Conservation (phyloP, 2,113 vertebrate species). For the Elephantulus edwardii region DNA sequence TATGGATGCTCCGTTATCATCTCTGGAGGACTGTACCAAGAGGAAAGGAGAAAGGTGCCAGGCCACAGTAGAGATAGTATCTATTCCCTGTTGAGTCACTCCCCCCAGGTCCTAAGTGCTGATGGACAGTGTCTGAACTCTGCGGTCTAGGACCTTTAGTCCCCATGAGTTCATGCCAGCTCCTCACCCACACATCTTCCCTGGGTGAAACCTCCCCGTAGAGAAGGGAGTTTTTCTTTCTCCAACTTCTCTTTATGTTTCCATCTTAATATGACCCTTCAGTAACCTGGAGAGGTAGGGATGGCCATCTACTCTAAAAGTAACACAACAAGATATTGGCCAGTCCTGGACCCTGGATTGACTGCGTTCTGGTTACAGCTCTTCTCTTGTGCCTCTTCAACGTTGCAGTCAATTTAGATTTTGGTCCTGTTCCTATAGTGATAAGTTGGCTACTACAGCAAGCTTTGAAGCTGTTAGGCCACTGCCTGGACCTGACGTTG, state of each 20-base stretch:
- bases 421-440: conserved; percentile 47
- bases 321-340: background rate
- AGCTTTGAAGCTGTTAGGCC: conserved; percentile 58
- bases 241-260: background rate
- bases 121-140: background rate
- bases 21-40: background rate
- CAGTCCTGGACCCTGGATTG: background rate
- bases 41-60: background rate
- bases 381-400: background rate
- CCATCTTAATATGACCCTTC: background rate
- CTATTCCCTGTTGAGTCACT: background rate
- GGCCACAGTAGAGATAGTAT: too few species aligned
- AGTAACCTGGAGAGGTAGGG: background rate
- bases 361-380: background rate
- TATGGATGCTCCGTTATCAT: background rate
- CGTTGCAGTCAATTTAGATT: conserved; percentile 43
- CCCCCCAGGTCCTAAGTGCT: too few species aligned
- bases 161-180: too few species aligned
- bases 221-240: background rate
- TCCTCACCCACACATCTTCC: background rate
- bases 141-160: background rate
- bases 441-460: conserved; percentile 71
- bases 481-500: too few species aligned
- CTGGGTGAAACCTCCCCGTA: background rate
- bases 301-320: background rate